Conservation (phyloP, 1,140 invertebrate genomes). For the Scaptodrosophila lebanonensis region DNA sequence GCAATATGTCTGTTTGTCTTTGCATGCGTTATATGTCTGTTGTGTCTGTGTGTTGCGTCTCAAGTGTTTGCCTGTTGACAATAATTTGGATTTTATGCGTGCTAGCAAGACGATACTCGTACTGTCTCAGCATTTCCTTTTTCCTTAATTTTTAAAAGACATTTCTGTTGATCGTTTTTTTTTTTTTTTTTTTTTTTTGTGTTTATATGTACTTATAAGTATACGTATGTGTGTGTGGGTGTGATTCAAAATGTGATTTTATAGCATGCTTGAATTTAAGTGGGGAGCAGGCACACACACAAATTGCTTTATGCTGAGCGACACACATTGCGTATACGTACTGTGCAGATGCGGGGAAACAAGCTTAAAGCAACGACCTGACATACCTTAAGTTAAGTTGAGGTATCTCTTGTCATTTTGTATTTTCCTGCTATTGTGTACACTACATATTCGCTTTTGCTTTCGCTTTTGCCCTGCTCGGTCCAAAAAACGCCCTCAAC, state of each 20-base stretch:
- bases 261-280: slow-evolving; percentile 32
- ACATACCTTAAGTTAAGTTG: too few species aligned
- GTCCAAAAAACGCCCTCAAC: too few species aligned
- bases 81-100: slow-evolving; percentile 49
- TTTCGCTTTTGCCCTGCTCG: too few species aligned
- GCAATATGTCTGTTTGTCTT: not conserved
- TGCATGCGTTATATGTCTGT: slow-evolving; percentile 5
- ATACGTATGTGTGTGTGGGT: too few species aligned
- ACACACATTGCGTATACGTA: slow-evolving; percentile 40
- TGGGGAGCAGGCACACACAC: not conserved
- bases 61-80: slow-evolving; percentile 40
- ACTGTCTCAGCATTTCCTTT: slow-evolving; percentile 48
- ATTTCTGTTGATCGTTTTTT: too few species aligned
- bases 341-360: too few species aligned
- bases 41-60: slow-evolving; percentile 14
- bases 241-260: too few species aligned
- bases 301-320: not conserved
- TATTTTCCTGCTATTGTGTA: too few species aligned
- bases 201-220: too few species aligned
- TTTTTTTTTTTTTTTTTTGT: too few species aligned
- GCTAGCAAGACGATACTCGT: too few species aligned
- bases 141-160: slow-evolving; percentile 20
- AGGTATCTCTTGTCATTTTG: slow-evolving; percentile 13
- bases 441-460: too few species aligned
- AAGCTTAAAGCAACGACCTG: not conserved